Evolutionary conservation across 1,140 invertebrate genomes (phyloP).

Genomic region (Charaxes varanes): DNA sequence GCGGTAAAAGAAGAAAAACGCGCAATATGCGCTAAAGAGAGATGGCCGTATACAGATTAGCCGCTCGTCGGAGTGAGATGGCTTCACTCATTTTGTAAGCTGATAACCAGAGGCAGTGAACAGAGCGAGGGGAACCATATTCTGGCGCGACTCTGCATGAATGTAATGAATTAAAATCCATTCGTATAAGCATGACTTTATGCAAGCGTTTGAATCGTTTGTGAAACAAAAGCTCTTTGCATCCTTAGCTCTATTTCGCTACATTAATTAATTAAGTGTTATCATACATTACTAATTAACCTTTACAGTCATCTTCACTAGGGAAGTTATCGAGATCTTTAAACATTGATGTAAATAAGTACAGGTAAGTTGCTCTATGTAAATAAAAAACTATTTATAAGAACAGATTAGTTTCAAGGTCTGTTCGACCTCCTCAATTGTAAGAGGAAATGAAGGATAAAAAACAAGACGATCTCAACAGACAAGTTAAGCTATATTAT

Average conservation of each 20-base stretch:
- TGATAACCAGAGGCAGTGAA: slow-evolving; percentile 69
- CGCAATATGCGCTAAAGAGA: slow-evolving; percentile 61
- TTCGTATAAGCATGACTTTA: slow-evolving; percentile 49
- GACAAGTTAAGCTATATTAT: slow-evolving; percentile 28
- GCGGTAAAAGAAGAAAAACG: slow-evolving; percentile 72
- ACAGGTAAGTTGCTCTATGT: slow-evolving; percentile 12
- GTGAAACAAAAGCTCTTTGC: slow-evolving; percentile 37
- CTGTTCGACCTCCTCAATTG: slow-evolving; percentile 30
- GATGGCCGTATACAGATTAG: slow-evolving; percentile 54
- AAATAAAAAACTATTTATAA: slow-evolving; percentile 45
- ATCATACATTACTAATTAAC: no score
- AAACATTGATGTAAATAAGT: not conserved
- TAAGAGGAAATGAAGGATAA: slow-evolving; percentile 37
- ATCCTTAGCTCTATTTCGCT: slow-evolving; percentile 3
- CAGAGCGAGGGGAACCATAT: slow-evolving; percentile 70
- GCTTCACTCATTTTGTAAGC: slow-evolving; percentile 67
- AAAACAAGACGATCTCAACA: slow-evolving; percentile 29
- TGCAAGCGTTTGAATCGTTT: slow-evolving; percentile 47
- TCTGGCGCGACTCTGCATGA: slow-evolving; percentile 66
- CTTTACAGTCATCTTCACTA: not conserved
- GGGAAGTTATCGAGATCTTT: not conserved
- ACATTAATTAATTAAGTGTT: slow-evolving; percentile 1
- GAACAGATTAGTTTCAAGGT: slow-evolving; percentile 38
- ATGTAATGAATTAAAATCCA: slow-evolving; percentile 72
- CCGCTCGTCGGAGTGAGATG: slow-evolving; percentile 45